Evolutionary conservation across 1,140 invertebrate genomes (phyloP).

Genomic region (Penaeus indicus): DNA sequence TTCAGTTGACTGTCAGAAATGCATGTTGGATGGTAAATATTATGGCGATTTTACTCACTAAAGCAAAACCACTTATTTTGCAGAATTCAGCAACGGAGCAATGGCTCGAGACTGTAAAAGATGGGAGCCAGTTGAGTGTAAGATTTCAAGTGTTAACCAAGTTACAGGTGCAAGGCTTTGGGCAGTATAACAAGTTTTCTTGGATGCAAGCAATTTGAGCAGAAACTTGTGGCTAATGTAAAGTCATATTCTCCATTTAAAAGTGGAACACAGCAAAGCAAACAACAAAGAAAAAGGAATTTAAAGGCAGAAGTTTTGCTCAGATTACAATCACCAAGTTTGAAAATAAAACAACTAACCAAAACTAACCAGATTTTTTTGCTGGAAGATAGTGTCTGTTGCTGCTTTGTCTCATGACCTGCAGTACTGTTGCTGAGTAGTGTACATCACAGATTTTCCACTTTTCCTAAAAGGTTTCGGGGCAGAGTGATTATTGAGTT

Average conservation of each 20-base stretch:
- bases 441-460: too few relatives aligned
- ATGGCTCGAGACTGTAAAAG: constrained; percentile 45
- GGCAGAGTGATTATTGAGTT: too few relatives aligned
- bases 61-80: constrained; percentile 39
- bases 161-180: constrained; percentile 53
- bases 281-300: too few relatives aligned
- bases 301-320: too few relatives aligned
- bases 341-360: too few relatives aligned
- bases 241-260: neutral
- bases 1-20: neutral
- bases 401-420: too few relatives aligned
- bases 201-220: neutral
- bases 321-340: too few relatives aligned
- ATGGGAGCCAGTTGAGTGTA: constrained; percentile 52
- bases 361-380: too few relatives aligned
- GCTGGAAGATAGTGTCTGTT: too few relatives aligned
- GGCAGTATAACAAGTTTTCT: neutral
- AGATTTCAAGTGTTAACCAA: constrained; percentile 31
- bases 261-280: too few relatives aligned
- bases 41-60: neutral
- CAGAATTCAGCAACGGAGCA: constrained; percentile 51
- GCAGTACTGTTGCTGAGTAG: too few relatives aligned
- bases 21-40: neutral
- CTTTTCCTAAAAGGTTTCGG: too few relatives aligned
- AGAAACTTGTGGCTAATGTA: neutral